phyloP scores from a whole-genome alignment of 1,140 invertebrate species.

The Helicoverpa armigera region DNA sequence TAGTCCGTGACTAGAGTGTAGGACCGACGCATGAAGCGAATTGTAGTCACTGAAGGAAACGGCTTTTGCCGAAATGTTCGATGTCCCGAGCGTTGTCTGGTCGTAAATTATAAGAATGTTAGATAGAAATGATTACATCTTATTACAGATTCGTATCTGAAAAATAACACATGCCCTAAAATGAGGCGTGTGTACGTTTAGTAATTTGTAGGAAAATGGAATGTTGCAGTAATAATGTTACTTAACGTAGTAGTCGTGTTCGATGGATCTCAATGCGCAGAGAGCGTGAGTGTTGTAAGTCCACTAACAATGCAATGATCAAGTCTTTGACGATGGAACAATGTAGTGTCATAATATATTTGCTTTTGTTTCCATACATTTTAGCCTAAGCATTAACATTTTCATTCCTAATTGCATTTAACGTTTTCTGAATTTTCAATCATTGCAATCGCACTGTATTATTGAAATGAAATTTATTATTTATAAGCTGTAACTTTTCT shows the following conservation, averaged over 20 bases:
- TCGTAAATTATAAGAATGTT: neutral
- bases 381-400: conserved; percentile 57
- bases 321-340: conserved; percentile 27
- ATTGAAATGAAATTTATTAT: conserved; percentile 29
- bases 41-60: neutral
- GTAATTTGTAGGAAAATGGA: neutral
- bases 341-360: conserved; percentile 30
- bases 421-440: conserved; percentile 50
- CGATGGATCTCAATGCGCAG: conserved; percentile 41
- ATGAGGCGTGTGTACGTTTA: no score
- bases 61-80: neutral
- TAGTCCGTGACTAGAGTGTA: conserved; percentile 23
- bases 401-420: conserved; percentile 74
- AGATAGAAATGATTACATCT: no score
- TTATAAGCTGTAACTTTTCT: conserved; percentile 23
- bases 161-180: no score
- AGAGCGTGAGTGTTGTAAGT: neutral
- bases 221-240: conserved; percentile 12
- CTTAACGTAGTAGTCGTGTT: conserved; percentile 21
- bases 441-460: conserved; percentile 10
- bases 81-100: neutral
- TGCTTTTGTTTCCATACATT: conserved; percentile 31
- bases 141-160: no score
- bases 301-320: conserved; percentile 32
- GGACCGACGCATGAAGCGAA: conserved; percentile 8